phyloP scores from a whole-genome alignment of 2,888 invertebrate species.

The Hoplodrina ambigua region DNA sequence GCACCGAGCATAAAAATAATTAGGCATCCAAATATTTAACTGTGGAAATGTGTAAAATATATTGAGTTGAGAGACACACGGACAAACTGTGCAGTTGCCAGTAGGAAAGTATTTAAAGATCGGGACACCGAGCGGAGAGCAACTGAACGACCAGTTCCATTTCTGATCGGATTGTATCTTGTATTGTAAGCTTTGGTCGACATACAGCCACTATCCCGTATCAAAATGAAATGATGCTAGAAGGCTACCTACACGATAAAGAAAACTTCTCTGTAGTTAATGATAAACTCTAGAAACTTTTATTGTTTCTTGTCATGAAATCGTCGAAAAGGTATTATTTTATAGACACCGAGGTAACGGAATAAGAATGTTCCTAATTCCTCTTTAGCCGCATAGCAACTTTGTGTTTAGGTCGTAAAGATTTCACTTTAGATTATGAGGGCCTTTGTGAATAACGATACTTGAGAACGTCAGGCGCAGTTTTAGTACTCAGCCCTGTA shows the following conservation, averaged over 20 bases:
- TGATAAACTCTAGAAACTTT: neutral
- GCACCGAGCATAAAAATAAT: neutral
- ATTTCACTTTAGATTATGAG: slow-evolving; percentile 33
- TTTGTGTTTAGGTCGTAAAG: slow-evolving; percentile 14
- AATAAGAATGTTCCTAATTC: neutral
- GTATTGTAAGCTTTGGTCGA: neutral
- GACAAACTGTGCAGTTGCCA: neutral
- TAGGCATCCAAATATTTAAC: neutral
- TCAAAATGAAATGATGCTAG: neutral
- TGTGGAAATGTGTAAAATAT: too few species aligned
- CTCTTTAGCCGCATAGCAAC: neutral
- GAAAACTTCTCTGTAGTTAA: too few species aligned
- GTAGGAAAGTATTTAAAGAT: neutral
- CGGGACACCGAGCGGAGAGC: neutral
- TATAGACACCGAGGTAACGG: neutral
- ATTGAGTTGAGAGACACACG: neutral
- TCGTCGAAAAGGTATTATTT: neutral
- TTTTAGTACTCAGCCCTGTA: slow-evolving; percentile 1
- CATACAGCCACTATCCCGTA: neutral
- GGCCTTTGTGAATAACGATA: slow-evolving; percentile 16
- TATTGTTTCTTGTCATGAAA: neutral
- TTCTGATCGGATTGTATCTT: neutral
- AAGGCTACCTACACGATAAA: too few species aligned
- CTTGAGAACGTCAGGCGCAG: slow-evolving; percentile 12
- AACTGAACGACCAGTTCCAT: neutral